These are phyloP conservation scores for Cyanoderma ruficeps DNA, from an alignment of 2,113 vertebrate species.

Conservation along the genomic window DNA sequence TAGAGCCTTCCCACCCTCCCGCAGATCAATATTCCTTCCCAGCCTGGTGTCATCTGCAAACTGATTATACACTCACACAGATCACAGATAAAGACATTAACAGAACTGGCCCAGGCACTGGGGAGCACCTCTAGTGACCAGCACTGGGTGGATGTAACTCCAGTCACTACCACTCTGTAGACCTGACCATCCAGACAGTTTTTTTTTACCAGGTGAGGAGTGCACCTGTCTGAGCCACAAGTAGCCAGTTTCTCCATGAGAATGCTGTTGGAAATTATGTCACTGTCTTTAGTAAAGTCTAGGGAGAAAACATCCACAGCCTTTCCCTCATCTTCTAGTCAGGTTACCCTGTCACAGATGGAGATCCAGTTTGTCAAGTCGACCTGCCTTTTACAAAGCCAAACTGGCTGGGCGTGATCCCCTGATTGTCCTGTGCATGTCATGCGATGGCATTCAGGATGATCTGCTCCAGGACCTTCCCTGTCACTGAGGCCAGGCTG, in stretches of 20 bases:
- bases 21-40: not conserved
- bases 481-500: not conserved
- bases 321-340: not conserved
- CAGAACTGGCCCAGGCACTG: not conserved
- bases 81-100: not conserved
- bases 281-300: not conserved
- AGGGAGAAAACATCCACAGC: not conserved
- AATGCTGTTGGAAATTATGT: not conserved
- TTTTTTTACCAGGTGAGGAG: not conserved
- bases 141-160: not conserved
- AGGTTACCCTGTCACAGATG: not conserved
- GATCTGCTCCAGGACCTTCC: not conserved
- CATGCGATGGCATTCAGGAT: not conserved
- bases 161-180: not conserved
- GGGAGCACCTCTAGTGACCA: rapidly evolving
- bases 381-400: not conserved
- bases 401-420: not conserved
- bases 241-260: not conserved
- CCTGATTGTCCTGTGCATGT: rapidly evolving
- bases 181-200: rapidly evolving
- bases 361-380: not conserved
- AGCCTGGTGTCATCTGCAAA: not conserved
- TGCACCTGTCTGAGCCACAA: not conserved
- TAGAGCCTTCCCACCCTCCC: not conserved
- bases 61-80: not conserved